phyloP scores from a whole-genome alignment of 2,888 invertebrate genomes.

The Epistrophella euchroma region DNA sequence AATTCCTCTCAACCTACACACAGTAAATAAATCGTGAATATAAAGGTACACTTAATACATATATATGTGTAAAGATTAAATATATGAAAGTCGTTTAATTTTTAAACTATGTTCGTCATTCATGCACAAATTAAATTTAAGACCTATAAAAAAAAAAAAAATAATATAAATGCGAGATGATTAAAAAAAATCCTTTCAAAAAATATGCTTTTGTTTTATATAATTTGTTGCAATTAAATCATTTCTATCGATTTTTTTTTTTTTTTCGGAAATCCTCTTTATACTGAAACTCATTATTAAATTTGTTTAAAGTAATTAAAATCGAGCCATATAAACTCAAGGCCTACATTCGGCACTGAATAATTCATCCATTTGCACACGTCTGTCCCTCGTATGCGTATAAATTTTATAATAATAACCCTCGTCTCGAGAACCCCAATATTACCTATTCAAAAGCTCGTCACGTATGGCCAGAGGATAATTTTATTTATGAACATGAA shows the following conservation, averaged over 20 bases:
- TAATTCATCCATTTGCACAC: conserved; percentile 23
- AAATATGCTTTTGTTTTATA: too few relatives aligned
- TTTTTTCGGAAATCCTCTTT: neutral
- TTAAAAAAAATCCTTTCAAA: too few relatives aligned
- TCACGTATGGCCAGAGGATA: conserved; percentile 54
- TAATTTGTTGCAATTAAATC: too few relatives aligned
- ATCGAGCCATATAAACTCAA: neutral
- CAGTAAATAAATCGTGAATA: too few relatives aligned
- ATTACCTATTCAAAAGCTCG: conserved; percentile 48
- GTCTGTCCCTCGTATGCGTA: neutral
- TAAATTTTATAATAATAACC: conserved; percentile 23
- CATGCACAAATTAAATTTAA: too few relatives aligned
- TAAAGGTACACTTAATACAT: too few relatives aligned
- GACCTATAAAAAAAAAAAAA: too few relatives aligned
- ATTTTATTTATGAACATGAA: conserved; percentile 64
- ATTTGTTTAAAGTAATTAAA: conserved; percentile 13
- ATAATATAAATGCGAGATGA: too few relatives aligned
- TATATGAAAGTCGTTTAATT: too few relatives aligned
- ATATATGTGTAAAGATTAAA: too few relatives aligned
- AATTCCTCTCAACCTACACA: too few relatives aligned
- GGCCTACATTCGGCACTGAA: neutral
- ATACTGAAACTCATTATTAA: neutral
- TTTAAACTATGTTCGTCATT: too few relatives aligned
- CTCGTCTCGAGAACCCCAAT: conserved; percentile 21
- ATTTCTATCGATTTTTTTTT: neutral